Percentiles rank a stretch among this genome's conserved stretches.
phyloP scores from a whole-genome alignment of 64 coral and sea anemone species.

The Anthopleura sola region DNA sequence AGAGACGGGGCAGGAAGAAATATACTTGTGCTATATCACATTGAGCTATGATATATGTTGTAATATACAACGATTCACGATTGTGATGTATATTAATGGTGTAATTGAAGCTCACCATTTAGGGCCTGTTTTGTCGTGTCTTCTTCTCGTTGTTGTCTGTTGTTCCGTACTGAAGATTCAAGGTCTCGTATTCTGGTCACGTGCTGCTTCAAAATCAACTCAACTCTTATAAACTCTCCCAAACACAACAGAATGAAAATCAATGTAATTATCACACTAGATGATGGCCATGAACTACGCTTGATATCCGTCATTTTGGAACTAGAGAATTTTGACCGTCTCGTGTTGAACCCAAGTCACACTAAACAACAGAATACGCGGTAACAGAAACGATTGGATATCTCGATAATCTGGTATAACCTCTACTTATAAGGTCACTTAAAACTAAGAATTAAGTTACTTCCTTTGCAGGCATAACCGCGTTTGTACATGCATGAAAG shows the following conservation, averaged over 20 bases:
- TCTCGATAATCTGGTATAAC: no score
- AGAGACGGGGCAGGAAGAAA: not conserved
- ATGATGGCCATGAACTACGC: constrained; percentile 8
- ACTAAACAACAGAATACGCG: not conserved
- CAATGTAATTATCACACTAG: constrained; percentile 11
- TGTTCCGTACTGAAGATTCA: not conserved
- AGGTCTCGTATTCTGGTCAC: constrained; percentile 24
- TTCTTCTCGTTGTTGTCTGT: constrained; percentile 7
- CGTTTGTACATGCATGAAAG: no score
- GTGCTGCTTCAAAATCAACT: constrained; percentile 23
- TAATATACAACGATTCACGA: no score
- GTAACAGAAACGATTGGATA: no score
- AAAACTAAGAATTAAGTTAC: no score
- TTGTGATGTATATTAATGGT: no score
- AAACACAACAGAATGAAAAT: constrained; percentile 25
- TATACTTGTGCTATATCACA: not conserved
- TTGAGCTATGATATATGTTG: no score
- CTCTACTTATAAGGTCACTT: no score
- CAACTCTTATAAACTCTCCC: constrained; percentile 42
- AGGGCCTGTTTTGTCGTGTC: not conserved
- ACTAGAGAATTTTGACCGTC: not conserved
- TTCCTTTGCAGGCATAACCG: no score
- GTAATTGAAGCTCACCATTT: not conserved
- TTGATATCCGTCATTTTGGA: constrained; percentile 2
- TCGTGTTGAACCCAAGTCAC: not conserved